Percentiles rank a stretch among this genome's conserved stretches.
Evolutionary conservation across 1,140 invertebrate species (phyloP).

Genomic region (Maconellicoccus hirsutus): DNA sequence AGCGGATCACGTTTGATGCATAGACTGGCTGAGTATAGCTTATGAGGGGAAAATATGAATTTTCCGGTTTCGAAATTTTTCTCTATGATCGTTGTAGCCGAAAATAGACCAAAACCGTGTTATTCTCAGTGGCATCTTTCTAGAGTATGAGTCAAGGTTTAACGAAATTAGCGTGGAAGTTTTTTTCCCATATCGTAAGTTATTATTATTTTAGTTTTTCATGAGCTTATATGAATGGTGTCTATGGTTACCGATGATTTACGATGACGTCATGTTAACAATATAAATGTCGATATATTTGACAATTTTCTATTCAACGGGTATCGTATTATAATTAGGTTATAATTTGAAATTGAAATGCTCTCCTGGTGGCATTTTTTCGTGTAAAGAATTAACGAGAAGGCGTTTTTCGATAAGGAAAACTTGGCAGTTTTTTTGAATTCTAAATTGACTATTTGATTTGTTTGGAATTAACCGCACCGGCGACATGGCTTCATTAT

Average conservation of each 20-base stretch:
- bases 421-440: too few relatives aligned
- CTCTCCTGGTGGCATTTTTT: neutral
- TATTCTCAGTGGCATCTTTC: too few relatives aligned
- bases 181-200: too few relatives aligned
- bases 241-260: neutral
- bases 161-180: too few relatives aligned
- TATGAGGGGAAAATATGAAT: neutral
- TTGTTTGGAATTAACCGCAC: too few relatives aligned
- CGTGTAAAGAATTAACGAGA: neutral
- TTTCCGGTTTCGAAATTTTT: neutral
- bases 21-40: neutral
- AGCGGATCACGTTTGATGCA: neutral
- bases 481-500: too few relatives aligned
- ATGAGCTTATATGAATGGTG: neutral
- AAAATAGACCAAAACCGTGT: too few relatives aligned
- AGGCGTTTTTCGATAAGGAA: neutral
- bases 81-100: neutral
- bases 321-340: neutral
- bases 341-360: slow-evolving; percentile 10
- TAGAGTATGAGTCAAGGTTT: too few relatives aligned
- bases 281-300: neutral
- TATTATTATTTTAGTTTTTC: neutral
- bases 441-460: too few relatives aligned
- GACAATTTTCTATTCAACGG: neutral
- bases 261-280: neutral